phyloP scores from a whole-genome alignment of 2,888 invertebrate species.

The Barypeithes pellucidus region DNA sequence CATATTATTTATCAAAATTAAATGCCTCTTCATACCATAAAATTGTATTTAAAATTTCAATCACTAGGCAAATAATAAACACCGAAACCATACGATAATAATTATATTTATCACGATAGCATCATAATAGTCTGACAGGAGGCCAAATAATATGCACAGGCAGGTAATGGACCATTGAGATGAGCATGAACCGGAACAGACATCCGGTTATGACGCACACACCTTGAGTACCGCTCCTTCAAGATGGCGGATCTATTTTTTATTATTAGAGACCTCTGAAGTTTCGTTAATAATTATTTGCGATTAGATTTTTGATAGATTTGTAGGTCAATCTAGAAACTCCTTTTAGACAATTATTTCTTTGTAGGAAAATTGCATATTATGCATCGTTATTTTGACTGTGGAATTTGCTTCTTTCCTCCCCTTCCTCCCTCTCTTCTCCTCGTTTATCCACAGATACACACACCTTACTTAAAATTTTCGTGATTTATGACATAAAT shows the following conservation, averaged over 20 bases:
- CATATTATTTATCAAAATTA: neutral
- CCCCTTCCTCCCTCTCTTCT: no score
- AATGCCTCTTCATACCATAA: neutral
- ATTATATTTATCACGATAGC: conserved; percentile 31
- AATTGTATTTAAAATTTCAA: neutral
- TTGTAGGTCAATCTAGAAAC: no score
- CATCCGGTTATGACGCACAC: conserved; percentile 67
- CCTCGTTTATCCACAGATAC: no score
- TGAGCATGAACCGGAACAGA: conserved; percentile 68
- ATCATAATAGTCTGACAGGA: conserved; percentile 27
- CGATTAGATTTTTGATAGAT: no score
- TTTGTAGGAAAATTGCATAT: no score
- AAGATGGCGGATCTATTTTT: conserved; percentile 62
- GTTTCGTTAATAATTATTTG: no score
- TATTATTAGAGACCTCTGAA: conserved; percentile 48
- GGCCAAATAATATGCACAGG: conserved; percentile 44
- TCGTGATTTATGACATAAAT: no score
- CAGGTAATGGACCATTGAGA: conserved; percentile 63
- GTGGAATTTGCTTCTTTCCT: no score
- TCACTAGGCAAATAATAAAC: conserved; percentile 28
- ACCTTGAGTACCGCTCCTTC: conserved; percentile 61
- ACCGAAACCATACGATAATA: conserved; percentile 18
- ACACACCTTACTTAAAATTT: no score
- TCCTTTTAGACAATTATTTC: no score
- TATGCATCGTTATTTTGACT: no score